Conservation (phyloP, 1,140 invertebrate genomes). For the Teleogryllus occipitalis region DNA sequence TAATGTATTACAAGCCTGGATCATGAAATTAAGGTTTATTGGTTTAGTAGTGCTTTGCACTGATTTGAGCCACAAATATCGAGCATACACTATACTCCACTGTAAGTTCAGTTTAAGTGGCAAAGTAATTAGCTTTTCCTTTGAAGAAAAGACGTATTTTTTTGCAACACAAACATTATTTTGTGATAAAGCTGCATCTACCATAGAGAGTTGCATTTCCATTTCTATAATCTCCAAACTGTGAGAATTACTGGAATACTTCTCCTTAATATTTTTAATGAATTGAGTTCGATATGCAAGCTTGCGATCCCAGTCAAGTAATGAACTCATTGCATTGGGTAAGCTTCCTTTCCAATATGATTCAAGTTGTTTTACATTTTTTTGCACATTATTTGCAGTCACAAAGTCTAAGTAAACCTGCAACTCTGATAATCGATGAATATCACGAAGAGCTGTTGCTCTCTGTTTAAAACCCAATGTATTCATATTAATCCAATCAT, state of each 20-base stretch:
- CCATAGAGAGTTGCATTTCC: conserved; percentile 31
- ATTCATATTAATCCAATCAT: conserved; percentile 40
- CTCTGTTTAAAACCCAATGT: conserved; percentile 35
- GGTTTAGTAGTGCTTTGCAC: background rate
- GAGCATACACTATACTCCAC: background rate
- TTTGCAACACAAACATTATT: conserved; percentile 37
- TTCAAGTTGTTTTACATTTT: background rate
- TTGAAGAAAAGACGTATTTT: conserved; percentile 28
- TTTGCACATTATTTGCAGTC: background rate
- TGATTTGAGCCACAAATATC: background rate
- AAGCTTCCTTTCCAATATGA: conserved; percentile 29
- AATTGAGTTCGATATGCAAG: conserved; percentile 31
- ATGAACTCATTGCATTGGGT: conserved; percentile 29
- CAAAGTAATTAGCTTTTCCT: conserved; percentile 21
- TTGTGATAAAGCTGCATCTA: conserved; percentile 35
- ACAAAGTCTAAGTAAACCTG: background rate
- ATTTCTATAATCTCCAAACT: conserved; percentile 23
- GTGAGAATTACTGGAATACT: background rate
- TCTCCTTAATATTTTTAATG: conserved; percentile 19
- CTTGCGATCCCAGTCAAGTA: conserved; percentile 33
- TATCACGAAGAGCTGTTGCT: conserved; percentile 34
- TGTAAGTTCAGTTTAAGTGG: background rate
- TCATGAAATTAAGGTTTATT: background rate
- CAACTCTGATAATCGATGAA: conserved; percentile 31
- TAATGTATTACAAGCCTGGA: background rate